These are phyloP conservation scores for Beroe ovata DNA, from an alignment of 37 sponge, comb jelly and placozoan genomes.

Conservation along the genomic window DNA sequence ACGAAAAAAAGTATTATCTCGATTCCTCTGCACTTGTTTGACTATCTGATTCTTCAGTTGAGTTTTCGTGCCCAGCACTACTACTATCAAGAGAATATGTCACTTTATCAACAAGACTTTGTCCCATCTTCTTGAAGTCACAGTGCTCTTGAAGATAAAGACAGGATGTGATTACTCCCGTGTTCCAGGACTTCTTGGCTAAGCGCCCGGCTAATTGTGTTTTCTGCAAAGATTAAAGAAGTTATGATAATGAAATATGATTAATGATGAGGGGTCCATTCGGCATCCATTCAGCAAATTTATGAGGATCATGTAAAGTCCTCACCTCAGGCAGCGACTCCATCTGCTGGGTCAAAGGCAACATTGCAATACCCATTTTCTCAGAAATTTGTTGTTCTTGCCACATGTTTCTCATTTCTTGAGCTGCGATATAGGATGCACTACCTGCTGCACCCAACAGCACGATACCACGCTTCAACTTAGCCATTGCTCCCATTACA, in stretches of 20 bases:
- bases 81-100: background rate
- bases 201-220: background rate
- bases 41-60: no score
- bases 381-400: constrained; percentile 23
- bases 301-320: no score
- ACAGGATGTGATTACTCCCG: background rate
- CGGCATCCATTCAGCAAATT: no score
- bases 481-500: constrained; percentile 29
- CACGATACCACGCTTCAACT: constrained; percentile 15
- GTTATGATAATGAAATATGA: no score
- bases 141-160: constrained; percentile 10
- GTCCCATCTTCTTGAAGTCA: background rate
- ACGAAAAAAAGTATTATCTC: no score
- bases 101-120: background rate
- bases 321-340: background rate
- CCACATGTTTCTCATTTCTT: background rate
- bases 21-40: no score
- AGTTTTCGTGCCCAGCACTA: no score
- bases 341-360: background rate
- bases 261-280: no score
- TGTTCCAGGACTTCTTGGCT: constrained; percentile 28
- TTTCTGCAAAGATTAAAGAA: no score
- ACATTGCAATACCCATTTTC: background rate
- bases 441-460: constrained; percentile 5
- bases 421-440: background rate